These are phyloP conservation scores for Acrocephalus scirpaceus DNA, from an alignment of 2,797 vertebrate genomes.

Conservation along the genomic window DNA sequence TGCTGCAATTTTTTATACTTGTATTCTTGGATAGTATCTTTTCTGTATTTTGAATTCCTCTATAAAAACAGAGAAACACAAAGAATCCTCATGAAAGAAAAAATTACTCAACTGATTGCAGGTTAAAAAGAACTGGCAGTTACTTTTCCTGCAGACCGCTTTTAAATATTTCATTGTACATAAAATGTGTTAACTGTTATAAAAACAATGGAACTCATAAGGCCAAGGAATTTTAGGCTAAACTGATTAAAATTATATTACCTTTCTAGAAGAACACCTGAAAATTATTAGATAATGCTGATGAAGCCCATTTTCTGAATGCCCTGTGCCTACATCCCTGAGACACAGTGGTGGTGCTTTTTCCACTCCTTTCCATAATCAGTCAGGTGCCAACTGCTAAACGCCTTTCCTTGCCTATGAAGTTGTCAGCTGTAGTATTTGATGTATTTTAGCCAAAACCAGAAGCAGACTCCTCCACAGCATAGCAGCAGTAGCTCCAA, in stretches of 20 bases:
- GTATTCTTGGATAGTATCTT: background rate
- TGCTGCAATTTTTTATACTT: background rate
- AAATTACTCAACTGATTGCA: background rate
- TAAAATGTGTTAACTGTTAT: background rate
- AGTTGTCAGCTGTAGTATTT: background rate
- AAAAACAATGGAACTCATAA: background rate
- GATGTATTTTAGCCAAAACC: background rate
- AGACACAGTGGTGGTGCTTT: background rate
- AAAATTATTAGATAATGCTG: background rate
- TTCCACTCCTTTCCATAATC: background rate
- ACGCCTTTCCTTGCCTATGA: background rate
- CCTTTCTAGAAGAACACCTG: background rate
- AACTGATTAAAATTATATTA: background rate
- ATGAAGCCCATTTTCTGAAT: background rate
- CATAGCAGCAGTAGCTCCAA: background rate
- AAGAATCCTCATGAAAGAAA: background rate
- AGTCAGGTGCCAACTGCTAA: background rate
- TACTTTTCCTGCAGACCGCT: background rate
- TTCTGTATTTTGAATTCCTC: background rate
- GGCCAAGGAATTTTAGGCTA: background rate
- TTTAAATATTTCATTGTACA: background rate
- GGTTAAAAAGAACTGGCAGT: background rate
- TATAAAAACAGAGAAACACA: background rate
- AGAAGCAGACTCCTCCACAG: background rate
- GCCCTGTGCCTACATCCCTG: fast-evolving